Evolutionary conservation across 2,797 vertebrate species (phyloP), one percentile per base, ranked within the genome.

Genomic region (Siniperca obscura): DNA sequence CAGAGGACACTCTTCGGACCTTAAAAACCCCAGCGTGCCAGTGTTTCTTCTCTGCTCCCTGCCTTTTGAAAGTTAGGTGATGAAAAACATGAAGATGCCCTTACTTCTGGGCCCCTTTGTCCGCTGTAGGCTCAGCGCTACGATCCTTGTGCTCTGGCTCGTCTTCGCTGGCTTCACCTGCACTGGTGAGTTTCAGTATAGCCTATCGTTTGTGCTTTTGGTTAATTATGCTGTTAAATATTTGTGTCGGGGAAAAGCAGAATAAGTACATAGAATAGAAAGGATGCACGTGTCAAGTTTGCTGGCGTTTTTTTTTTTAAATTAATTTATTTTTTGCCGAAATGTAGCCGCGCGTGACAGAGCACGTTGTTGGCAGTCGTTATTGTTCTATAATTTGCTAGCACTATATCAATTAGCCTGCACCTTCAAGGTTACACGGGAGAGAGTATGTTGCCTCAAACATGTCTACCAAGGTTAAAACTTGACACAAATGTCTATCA

Each of bases 81-180:
- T 89, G 85, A 76, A 76, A 82, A 82, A 53, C 81, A 77, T 69
- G 86, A 95, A 90, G 91, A 95, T 95, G 95, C 90, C 91, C 93
- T 90, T 85, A 90, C 92, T 93, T 85, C 87, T 86, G 93, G 91
- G 90, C 91, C 93, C 94, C 94, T 95, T 95, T 95, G 95, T 95
- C 94, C 94, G 94, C 92, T 88, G 92, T 61, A 83, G 93, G 90
- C 84, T 86, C 92, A 81, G 90, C 89, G 86, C 94, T 42, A 74
- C 93, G 85, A 90, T 95, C 82, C 89, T 92, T 42, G 88, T 89
- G 83, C 88, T 94, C 77, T 91, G 92, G 87, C 90, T 96, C 81
- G 73, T 94, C 87, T 74, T 90, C 53, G 79, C 84, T 44, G 91
- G 90, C 83, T 94, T 96, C 92, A 94, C 93, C 94, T 95, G 92